phyloP scores from a whole-genome alignment of 2,888 invertebrate species.

The Hedychridium roseum region DNA sequence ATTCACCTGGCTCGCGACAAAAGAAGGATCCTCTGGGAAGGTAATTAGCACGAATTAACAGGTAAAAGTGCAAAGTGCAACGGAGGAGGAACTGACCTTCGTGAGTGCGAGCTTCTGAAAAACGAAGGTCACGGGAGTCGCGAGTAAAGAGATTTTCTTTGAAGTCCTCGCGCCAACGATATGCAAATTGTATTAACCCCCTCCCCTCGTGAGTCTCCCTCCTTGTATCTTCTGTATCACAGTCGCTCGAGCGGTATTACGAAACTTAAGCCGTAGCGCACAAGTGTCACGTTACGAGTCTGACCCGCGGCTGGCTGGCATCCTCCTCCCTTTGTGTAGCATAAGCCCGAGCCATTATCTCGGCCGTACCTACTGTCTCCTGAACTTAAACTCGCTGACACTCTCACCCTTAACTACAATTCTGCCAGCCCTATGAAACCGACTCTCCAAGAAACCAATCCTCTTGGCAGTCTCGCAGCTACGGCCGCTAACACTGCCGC shows the following conservation, averaged over 20 bases:
- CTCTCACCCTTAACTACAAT: conserved; percentile 1
- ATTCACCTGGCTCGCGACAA: no score
- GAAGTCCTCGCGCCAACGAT: conserved; percentile 43
- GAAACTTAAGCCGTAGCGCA: conserved; percentile 59
- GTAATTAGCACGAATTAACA: no score
- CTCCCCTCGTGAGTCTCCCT: conserved; percentile 19
- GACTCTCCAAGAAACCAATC: neutral
- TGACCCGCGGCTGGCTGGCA: conserved; percentile 21
- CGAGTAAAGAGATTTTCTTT: no score
- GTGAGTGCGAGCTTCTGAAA: no score
- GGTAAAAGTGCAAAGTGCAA: no score
- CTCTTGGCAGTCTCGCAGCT: neutral
- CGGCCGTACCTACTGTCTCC: conserved; percentile 21
- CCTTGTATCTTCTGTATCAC: conserved; percentile 49
- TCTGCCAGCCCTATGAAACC: neutral
- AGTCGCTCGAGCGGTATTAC: conserved; percentile 50
- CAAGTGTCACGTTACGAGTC: conserved; percentile 53
- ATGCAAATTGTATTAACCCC: conserved; percentile 56
- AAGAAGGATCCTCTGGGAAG: no score
- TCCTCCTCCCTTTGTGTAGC: conserved; percentile 37
- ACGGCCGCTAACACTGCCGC: neutral
- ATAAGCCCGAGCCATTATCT: conserved; percentile 47
- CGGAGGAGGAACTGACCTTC: no score
- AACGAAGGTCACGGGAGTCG: no score
- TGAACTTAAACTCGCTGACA: conserved; percentile 24